Base-by-base conservation (phyloP, 2,888 invertebrate species). In the Idaea aversata region DNA sequence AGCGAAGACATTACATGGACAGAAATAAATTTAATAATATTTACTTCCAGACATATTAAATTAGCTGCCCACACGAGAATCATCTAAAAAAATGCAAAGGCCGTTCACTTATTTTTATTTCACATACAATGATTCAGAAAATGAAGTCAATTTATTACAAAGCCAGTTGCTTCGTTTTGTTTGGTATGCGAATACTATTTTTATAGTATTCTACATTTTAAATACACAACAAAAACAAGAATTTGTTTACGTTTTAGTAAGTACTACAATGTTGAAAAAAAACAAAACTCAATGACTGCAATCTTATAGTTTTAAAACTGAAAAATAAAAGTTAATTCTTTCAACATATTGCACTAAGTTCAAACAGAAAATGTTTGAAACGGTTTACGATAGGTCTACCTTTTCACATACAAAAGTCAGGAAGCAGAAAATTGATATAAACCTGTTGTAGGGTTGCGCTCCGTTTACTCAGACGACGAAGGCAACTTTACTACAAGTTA, bases 371-470 rank as follows among this genome's bases (percentile, higher is more conserved):
- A 13, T 10, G 6, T 47, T 47, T 47, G 47, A 47, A 47, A 47
- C 47, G 47, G 47, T 47, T 47, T 47, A 47, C 47, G 10, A 10
- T 47, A 47, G 13, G 47, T 47, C 7, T 13, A 13, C 13, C 47
- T 90, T 89, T 86, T 80, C 84, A 77, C 87, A 82, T 84, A 83
- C 84, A 88, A 90, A 89, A 89, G 87, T 88, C 91, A 91, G 87
- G 88, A 85, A 79, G 87, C 82, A 83, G 91, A 91, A 91, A 92
- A 92, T 91, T 92, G 90, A 90, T 88, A 90, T 88, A 91, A 92
- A 91, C 89, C 88, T 89, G 86, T 89, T 88, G 86, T 87, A 87
- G 87, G 83, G 78, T 75, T 77, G 73, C 80, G 81, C 84, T 82
- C 82, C 81, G 87, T 87, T 90, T 87, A 83, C 81, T 81, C 88